Conservation (phyloP, 2,888 invertebrate species). For the Rhagophthalmus giganteus region DNA sequence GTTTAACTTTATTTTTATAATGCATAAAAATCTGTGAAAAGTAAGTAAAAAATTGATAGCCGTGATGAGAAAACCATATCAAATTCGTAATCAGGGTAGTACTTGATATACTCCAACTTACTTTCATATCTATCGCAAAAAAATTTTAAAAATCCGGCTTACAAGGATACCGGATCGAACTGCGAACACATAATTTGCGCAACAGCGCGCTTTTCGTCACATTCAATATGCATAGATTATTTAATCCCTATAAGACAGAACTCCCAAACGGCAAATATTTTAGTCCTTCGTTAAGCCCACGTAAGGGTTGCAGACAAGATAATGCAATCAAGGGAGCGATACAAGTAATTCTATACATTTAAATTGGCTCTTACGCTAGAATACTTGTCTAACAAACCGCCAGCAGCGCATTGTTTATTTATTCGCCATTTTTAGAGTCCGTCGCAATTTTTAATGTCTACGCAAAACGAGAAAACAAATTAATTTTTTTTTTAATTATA, state of each 20-base stretch:
- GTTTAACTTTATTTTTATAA: no score
- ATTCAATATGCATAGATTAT: slow-evolving; percentile 34
- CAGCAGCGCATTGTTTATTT: slow-evolving; percentile 43
- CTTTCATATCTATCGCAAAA: no score
- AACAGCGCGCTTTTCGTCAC: slow-evolving; percentile 24
- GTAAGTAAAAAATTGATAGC: no score
- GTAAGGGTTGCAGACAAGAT: slow-evolving; percentile 49
- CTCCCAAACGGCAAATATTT: slow-evolving; percentile 50
- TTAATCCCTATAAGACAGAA: slow-evolving; percentile 28
- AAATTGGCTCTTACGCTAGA: slow-evolving; percentile 49
- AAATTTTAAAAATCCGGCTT: no score
- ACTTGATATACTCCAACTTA: no score
- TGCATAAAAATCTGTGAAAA: no score
- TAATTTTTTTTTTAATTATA: neutral
- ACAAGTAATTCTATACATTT: slow-evolving; percentile 56
- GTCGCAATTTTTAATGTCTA: neutral
- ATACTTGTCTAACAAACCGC: slow-evolving; percentile 26
- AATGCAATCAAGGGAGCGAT: slow-evolving; percentile 52
- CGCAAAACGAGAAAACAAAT: neutral
- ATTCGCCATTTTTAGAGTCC: slow-evolving; percentile 22
- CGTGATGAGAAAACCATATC: no score
- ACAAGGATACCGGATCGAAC: no score
- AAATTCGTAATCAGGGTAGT: no score
- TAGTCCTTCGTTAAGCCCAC: slow-evolving; percentile 48
- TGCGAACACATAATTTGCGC: slow-evolving; percentile 26